Base-by-base conservation (phyloP, 64 coral and sea anemone species). In the Pocillopora damicornis region DNA sequence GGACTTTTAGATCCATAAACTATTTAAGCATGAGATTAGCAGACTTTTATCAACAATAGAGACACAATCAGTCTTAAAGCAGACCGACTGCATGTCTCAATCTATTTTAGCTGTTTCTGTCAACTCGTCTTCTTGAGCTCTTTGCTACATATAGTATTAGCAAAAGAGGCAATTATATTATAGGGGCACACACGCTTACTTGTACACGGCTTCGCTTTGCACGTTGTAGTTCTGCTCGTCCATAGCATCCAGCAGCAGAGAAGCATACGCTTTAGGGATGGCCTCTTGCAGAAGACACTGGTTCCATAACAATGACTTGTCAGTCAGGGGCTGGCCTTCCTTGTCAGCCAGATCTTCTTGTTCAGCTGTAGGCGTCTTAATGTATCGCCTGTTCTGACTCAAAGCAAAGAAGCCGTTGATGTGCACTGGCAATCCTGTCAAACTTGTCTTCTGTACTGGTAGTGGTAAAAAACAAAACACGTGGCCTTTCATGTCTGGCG, bases 401-500 rank as follows among this genome's bases (percentile, higher is more conserved):
- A 98, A 60, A 8, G 92, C 96, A 65, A 98, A 98, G 66, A 94
- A 98, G n/a, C 96, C 93, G 76, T 98, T 98, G 7, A 98, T 84
- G 75, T 98, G 96, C 6, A 98, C 90, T 15, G 96, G 96, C 13
- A 98, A 79, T 57, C 96, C 96, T 15, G 96, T 98, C 57, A 92
- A 64, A 74, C 89, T 94, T 14, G 89, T 94, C 45, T 62, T 82
- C 58, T 98, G 93, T 42, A 94, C 78, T 4, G 96, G 96, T 12
- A 98, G 83, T 15, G 96, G 96, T 58, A 98, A 79, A 59, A 95
- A 98, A 73, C 96, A 98, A 79, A 98, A 98, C 1, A 98, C 75
- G 73, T 88, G 89, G 2, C 83, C 85, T n/a, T 60, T 6, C 10
- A 75, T 61, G 9, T n/a, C 74, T 67, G 37, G 75, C 10, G 64